A percentile compares a stretch with the other conserved stretches of the same genome.
Conservation (phyloP, 1,140 invertebrate genomes). For the Bombyx mori region ASM3026992v2 NC_085131.1:6860001-6860500, state of each 20-base stretch:
- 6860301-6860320: not conserved
- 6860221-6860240: not conserved
- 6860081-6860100: slow-evolving; percentile 36
- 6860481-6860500: slow-evolving; percentile 40
- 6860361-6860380: slow-evolving; percentile 27
- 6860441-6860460: slow-evolving; percentile 1
- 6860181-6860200: not conserved
- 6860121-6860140: slow-evolving; percentile 3
- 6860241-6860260: not conserved
- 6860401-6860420: slow-evolving; percentile 7
- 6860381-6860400: slow-evolving; percentile 21
- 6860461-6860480: not conserved
- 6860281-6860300: not conserved
- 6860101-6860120: no score
- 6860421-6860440: slow-evolving; percentile 5
- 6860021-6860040: slow-evolving; percentile 50
- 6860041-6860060: slow-evolving; percentile 58
- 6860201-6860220: no score
- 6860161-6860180: slow-evolving; percentile 34
- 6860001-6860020: slow-evolving; percentile 66
- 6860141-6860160: slow-evolving; percentile 60
- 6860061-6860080: slow-evolving; percentile 26
- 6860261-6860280: not conserved
- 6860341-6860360: slow-evolving; percentile 17
- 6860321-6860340: slow-evolving; percentile 22